Evolutionary conservation across 1,140 invertebrate species (phyloP).

Genomic region (Drosophila virilis): DNA sequence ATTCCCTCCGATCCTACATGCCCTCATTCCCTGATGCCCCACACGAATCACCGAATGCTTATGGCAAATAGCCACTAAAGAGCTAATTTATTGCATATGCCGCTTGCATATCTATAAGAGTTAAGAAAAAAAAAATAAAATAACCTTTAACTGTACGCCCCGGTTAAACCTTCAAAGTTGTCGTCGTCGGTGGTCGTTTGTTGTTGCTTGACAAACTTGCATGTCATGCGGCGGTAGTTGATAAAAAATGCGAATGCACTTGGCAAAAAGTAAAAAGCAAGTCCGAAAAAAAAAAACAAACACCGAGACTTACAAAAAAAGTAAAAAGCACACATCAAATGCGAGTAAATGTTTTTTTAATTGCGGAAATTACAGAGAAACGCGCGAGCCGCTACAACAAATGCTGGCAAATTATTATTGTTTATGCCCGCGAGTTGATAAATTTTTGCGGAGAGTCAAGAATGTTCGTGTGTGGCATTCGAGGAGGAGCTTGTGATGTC

Average conservation of each 20-base stretch:
- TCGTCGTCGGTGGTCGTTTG: slow-evolving; percentile 35
- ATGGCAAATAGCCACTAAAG: slow-evolving; percentile 5
- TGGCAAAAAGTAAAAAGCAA: slow-evolving; percentile 52
- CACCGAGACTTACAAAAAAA: neutral
- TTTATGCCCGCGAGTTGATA: slow-evolving; percentile 82
- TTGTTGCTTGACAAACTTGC: slow-evolving; percentile 43
- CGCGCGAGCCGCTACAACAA: slow-evolving; percentile 66
- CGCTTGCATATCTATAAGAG: neutral
- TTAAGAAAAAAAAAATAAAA: neutral
- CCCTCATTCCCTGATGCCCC: neutral
- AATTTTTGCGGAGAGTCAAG: slow-evolving; percentile 62
- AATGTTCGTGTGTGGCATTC: slow-evolving; percentile 80
- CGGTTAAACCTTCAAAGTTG: slow-evolving; percentile 4
- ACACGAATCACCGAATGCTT: neutral
- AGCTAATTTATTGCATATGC: slow-evolving; percentile 11
- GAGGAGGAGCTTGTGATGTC: slow-evolving; percentile 47
- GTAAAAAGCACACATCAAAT: slow-evolving; percentile 62
- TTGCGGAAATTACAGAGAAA: slow-evolving; percentile 83
- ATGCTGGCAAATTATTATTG: slow-evolving; percentile 79
- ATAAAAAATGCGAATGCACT: slow-evolving; percentile 23
- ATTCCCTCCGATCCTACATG: too few relatives aligned
- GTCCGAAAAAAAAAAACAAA: slow-evolving; percentile 49
- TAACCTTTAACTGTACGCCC: slow-evolving; percentile 13
- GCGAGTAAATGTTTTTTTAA: slow-evolving; percentile 83
- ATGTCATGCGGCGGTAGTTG: slow-evolving; percentile 36